Base-by-base conservation (phyloP, 2,888 invertebrate species). In the Polyommatus iphigenia region DNA sequence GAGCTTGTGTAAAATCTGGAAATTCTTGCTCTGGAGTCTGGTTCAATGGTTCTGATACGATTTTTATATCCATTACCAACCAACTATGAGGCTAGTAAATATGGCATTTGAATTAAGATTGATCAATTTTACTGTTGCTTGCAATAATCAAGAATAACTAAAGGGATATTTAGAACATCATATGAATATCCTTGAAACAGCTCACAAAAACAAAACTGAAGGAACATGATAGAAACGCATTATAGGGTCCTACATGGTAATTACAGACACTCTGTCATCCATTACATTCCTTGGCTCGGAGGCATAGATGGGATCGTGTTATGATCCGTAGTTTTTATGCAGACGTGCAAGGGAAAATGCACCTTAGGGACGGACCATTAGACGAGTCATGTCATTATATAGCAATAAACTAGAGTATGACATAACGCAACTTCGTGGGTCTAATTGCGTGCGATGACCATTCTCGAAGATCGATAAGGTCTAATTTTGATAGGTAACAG, bases 191-290 rank as follows among this genome's bases (percentile, higher is more conserved):
- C 59, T 59, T 54, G 5, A 54, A 54, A 54, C 15, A 54, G 3
- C 54, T 18, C 54, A 67, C 29, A 67, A 67, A 67, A 67, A 67
- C 67, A 6, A 24, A 67, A 67, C 67, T 67, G 29, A 29, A 29
- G 29, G 67, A 67, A 15, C 67, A 32, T 32, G 29, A 41, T 5
- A 72, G 72, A 41, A 20, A 72, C 5, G 10, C 41, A 41, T 41
- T 41, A 41, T 24, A 72, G 72, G 36, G 72, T n/a, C 41, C 7
- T 41, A 72, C 72, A 36, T 29, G 18, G 80, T 81, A 81, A 82
- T 82, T 82, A 80, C 81, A 80, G 79, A 78, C 77, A 77, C 78
- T 73, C 81, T 81, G 81, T 83, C 81, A 81, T 82, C 81, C 81
- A 79, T 80, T 81, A 79, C 78, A 79, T 78, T 80, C 79, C 77